Evolutionary conservation across 2,797 vertebrate species (phyloP), one percentile per base, ranked within the genome.

Genomic region (Myioborus melanocephalus): DNA sequence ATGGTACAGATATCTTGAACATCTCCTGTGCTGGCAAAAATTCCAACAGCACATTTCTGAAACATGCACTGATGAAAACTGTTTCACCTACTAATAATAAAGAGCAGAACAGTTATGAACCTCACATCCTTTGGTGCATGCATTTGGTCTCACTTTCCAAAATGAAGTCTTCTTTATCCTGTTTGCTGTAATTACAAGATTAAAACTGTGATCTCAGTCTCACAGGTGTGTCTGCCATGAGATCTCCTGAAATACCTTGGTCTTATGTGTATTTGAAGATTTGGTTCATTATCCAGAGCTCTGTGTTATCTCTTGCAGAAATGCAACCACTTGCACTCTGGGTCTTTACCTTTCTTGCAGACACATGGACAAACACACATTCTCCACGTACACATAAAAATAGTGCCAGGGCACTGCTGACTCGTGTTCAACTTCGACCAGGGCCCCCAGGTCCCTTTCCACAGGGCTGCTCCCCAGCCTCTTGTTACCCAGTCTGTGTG

Each of bases 121-220:
- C 56, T 8, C 18, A 71, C 0, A 17, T 83, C 41, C 52, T 90
- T 75, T 85, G 10, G 17, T 89, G 28, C 41, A 12, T 49, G 12
- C 5, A 37, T 64, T 94, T 92, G 55, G 66, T 28, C 13, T 72
- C 30, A 47, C 53, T 83, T 89, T 90, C 55, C 75, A 95, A 95
- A 91, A 61, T 53, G 43, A 43, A 92, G 21, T 52, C 32, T 87
- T 85, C 35, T 86, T 93, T 69, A 84, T 87, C 44, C 23, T 66
- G 12, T 12, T 86, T 88, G 63, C 23, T 83, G 12, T 66, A 91
- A 85, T 90, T 93, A 64, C 28, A 81, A 52, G 30, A 76, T 28
- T 63, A 78, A 91, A 84, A 57, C 37, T 84, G 52, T 93, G 70
- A 91, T 87, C 65, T 93, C 91, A 92, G 43, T 59, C 43, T 35